phyloP scores from a whole-genome alignment of 2,888 invertebrate species.

The Agrochola litura region DNA sequence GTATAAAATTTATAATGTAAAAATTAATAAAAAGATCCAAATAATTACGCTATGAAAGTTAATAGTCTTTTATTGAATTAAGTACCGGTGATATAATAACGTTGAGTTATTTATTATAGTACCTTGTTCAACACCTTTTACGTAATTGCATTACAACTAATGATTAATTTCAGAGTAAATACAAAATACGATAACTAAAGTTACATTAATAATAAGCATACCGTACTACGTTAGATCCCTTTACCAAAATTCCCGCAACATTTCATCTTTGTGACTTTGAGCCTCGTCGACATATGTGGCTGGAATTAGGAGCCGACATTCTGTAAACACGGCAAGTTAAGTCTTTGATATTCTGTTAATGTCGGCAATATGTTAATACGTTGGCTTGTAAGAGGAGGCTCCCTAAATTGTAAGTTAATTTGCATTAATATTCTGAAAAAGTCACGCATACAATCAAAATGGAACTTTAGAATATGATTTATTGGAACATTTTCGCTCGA shows the following conservation, averaged over 20 bases:
- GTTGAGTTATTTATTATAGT: no score
- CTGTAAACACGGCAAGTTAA: conserved; percentile 19
- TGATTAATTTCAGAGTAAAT: neutral
- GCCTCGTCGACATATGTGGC: conserved; percentile 16
- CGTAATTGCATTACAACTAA: neutral
- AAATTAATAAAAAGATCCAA: no score
- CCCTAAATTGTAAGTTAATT: no score
- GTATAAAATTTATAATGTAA: no score
- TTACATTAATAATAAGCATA: conserved; percentile 10
- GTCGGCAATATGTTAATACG: conserved; percentile 40
- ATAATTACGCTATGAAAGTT: no score
- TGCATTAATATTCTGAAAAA: no score
- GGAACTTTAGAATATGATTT: no score
- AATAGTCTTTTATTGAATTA: no score
- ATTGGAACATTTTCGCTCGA: no score
- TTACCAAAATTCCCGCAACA: conserved; percentile 20
- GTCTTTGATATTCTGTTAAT: conserved; percentile 23
- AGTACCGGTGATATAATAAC: no score
- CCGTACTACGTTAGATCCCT: neutral
- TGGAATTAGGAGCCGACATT: conserved; percentile 32
- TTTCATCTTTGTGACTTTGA: conserved; percentile 27
- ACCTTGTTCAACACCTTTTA: no score
- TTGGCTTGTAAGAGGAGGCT: neutral
- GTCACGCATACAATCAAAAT: no score
- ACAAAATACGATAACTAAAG: neutral